These are phyloP conservation scores for Mimumesa dahlbomi DNA, from an alignment of 2,888 invertebrate genomes.

Conservation along the genomic window DNA sequence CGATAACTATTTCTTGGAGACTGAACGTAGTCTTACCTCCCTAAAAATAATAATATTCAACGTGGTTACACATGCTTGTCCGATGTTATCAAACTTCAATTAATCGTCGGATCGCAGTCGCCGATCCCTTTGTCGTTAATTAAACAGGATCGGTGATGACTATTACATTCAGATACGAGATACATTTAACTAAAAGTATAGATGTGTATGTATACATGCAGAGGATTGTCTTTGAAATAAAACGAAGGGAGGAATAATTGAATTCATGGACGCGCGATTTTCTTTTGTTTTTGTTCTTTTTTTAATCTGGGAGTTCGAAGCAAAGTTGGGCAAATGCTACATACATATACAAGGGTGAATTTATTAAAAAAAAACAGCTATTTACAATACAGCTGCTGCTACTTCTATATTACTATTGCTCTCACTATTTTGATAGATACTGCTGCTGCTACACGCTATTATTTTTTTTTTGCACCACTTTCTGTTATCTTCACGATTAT, in stretches of 20 bases:
- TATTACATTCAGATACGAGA: background rate
- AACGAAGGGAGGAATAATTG: background rate
- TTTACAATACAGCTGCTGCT: conserved; percentile 19
- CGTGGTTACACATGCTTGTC: background rate
- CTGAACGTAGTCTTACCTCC: conserved; percentile 40
- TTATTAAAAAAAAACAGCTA: too few species aligned
- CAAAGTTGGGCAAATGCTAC: too few species aligned
- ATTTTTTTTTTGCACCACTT: background rate
- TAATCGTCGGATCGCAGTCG: background rate
- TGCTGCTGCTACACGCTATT: background rate
- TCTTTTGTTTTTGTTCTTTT: too few species aligned
- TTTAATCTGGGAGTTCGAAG: too few species aligned
- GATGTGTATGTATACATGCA: conserved; percentile 28
- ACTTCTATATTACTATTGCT: background rate
- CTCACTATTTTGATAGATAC: background rate
- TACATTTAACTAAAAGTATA: background rate
- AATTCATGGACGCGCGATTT: too few species aligned
- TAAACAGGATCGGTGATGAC: background rate
- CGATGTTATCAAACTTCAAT: background rate
- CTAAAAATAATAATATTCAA: too few species aligned
- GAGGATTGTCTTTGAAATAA: background rate
- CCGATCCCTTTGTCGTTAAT: background rate
- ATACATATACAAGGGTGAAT: too few species aligned
- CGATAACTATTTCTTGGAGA: conserved; percentile 41
- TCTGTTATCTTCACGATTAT: background rate